Percentiles rank a stretch among this genome's conserved stretches.
These are phyloP conservation scores for Lepidostoma basale DNA, from an alignment of 1,140 invertebrate species.

Conservation along the genomic window DNA sequence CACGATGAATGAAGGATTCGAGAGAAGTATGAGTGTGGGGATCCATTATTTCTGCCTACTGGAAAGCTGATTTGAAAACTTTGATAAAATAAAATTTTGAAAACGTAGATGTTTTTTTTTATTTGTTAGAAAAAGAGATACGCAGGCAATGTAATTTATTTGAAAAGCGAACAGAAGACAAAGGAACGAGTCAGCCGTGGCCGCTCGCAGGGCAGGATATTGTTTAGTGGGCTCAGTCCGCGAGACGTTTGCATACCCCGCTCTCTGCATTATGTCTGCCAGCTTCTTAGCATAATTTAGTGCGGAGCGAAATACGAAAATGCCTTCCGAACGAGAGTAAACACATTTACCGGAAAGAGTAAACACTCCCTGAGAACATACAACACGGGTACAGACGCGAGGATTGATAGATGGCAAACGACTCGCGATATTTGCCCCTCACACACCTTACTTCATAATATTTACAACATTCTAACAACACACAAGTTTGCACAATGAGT, in stretches of 20 bases:
- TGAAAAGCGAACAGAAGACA: too few species aligned
- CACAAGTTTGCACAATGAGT: conserved; percentile 2
- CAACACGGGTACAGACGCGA: conserved; percentile 1
- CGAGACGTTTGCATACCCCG: background rate
- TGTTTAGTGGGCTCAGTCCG: background rate
- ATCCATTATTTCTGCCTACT: too few species aligned
- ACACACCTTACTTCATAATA: conserved; percentile 16
- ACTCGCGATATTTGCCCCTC: background rate
- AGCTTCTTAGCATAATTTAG: background rate
- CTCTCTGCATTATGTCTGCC: conserved; percentile 4
- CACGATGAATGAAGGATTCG: too few species aligned
- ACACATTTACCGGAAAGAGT: conserved; percentile 2
- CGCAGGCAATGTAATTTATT: too few species aligned
- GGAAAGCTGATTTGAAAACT: too few species aligned
- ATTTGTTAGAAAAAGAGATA: too few species aligned
- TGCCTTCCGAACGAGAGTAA: background rate
- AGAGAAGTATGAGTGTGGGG: too few species aligned
- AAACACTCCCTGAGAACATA: background rate
- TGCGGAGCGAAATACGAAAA: background rate
- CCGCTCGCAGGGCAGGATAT: too few species aligned
- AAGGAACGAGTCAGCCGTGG: too few species aligned
- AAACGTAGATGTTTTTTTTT: too few species aligned
- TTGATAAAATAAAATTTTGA: too few species aligned
- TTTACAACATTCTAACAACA: background rate
- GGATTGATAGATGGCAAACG: conserved; percentile 8